Evolutionary conservation across 2,888 invertebrate genomes (phyloP).

Genomic region (Calliphora vomitoria): DNA sequence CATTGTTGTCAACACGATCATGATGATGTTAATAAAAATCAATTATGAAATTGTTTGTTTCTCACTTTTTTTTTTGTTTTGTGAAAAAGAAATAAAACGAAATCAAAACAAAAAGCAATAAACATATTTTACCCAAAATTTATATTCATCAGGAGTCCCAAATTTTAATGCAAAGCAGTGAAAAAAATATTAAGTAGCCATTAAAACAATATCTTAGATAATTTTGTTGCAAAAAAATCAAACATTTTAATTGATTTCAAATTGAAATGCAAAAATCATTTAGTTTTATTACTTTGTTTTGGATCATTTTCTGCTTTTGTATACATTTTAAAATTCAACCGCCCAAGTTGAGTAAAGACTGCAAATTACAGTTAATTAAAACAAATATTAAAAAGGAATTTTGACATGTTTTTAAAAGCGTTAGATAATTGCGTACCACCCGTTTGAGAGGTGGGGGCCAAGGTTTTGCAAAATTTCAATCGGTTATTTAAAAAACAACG

Average conservation of each 20-base stretch:
- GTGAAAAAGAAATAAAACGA: not conserved
- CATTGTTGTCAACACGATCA: not conserved
- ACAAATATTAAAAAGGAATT: not conserved
- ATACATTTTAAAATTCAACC: not conserved
- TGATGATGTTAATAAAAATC: conserved; percentile 28
- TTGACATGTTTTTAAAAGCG: not conserved
- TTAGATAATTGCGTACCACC: not conserved
- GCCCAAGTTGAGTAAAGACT: conserved; percentile 15
- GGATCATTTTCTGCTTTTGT: conserved; percentile 5
- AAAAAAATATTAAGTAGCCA: not conserved
- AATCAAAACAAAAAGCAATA: not conserved
- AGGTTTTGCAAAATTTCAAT: not conserved
- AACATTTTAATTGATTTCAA: conserved; percentile 18
- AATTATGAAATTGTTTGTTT: conserved; percentile 57
- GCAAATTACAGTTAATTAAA: conserved; percentile 44
- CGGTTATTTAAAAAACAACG: too few species aligned
- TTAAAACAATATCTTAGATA: conserved; percentile 30
- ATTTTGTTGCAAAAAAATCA: conserved; percentile 32
- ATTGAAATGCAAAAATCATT: conserved; percentile 35
- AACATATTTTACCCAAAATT: conserved; percentile 30
- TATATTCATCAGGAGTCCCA: conserved; percentile 47
- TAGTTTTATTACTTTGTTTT: conserved; percentile 24
- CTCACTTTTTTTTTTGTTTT: not conserved
- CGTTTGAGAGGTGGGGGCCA: not conserved
- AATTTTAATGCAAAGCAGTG: conserved; percentile 20